phyloP scores from a whole-genome alignment of 2,888 invertebrate genomes.

The Tenthredo amoena region DNA sequence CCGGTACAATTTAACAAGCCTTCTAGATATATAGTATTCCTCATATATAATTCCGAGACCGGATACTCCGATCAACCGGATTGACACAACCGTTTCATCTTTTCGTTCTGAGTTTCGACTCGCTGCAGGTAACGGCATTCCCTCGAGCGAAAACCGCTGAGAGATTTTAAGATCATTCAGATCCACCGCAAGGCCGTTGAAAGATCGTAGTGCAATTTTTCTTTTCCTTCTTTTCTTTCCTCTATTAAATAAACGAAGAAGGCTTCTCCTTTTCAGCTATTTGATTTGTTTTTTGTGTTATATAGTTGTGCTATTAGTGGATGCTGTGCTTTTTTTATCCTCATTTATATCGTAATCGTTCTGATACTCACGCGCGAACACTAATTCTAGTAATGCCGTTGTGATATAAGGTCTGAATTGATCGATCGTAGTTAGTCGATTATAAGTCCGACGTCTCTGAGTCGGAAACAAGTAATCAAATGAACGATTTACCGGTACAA shows the following conservation, averaged over 20 bases:
- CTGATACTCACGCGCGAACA: background rate
- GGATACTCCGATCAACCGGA: constrained; percentile 14
- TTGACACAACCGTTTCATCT: constrained; percentile 18
- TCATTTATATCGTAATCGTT: background rate
- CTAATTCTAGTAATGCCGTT: background rate
- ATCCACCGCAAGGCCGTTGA: constrained; percentile 4
- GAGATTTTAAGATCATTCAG: constrained; percentile 17
- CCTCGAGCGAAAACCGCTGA: background rate
- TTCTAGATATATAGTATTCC: background rate
- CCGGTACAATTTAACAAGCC: constrained; percentile 23
- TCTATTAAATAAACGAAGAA: background rate
- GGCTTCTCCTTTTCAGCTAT: background rate
- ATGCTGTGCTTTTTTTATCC: background rate
- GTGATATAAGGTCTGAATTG: constrained; percentile 5
- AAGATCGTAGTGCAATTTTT: background rate
- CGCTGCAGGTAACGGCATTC: background rate
- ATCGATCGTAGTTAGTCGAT: background rate
- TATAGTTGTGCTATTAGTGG: background rate
- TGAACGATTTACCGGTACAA: constrained; percentile 1
- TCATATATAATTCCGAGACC: constrained; percentile 4
- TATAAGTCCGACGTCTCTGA: background rate
- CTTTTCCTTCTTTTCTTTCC: background rate
- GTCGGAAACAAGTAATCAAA: constrained; percentile 7
- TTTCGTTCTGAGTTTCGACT: background rate
- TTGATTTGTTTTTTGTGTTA: background rate